A percentile compares a stretch with the other conserved stretches of the same genome.
phyloP scores from a whole-genome alignment of 1,140 invertebrate genomes.

The Drosophila dunni region DNA sequence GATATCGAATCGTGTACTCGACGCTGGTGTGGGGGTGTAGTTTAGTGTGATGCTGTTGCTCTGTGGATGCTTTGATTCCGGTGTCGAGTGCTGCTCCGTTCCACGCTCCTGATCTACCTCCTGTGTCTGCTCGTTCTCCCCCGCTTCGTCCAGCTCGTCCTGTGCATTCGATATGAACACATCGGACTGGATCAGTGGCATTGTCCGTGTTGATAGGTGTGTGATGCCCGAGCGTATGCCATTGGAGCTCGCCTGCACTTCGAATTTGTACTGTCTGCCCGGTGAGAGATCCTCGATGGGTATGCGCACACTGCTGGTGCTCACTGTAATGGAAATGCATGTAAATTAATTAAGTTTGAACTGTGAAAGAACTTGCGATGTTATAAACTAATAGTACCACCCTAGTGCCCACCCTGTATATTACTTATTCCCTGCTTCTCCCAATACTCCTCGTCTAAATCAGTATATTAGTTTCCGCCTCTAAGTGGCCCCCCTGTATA shows the following conservation, averaged over 20 bases:
- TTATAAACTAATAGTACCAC: no score
- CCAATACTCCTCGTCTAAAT: no score
- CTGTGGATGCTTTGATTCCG: constrained; percentile 1
- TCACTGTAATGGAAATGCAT: constrained; percentile 25
- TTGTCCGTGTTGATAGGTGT: constrained; percentile 90
- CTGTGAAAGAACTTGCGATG: no score
- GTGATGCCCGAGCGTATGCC: constrained; percentile 89
- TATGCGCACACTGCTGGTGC: constrained; percentile 85
- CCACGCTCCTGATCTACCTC: constrained; percentile 24
- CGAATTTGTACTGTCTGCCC: constrained; percentile 91
- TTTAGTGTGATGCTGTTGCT: constrained; percentile 87
- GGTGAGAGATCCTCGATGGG: constrained; percentile 91
- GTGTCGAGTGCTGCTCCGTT: constrained; percentile 84
- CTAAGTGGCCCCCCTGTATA: no score
- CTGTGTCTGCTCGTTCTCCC: constrained; percentile 82
- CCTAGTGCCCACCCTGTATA: no score
- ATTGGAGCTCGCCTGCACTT: constrained; percentile 92
- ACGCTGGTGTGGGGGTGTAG: constrained; percentile 93
- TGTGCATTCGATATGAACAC: constrained; percentile 94
- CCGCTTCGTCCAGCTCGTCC: constrained; percentile 87
- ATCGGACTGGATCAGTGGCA: constrained; percentile 95
- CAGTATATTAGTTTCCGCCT: no score
- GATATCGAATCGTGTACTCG: constrained; percentile 90
- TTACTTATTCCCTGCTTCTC: no score
- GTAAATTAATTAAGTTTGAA: background rate